Evolutionary conservation across 2,797 vertebrate species (phyloP), one percentile per base, ranked within the genome.

Genomic region (Macrochelys suwanniensis): DNA sequence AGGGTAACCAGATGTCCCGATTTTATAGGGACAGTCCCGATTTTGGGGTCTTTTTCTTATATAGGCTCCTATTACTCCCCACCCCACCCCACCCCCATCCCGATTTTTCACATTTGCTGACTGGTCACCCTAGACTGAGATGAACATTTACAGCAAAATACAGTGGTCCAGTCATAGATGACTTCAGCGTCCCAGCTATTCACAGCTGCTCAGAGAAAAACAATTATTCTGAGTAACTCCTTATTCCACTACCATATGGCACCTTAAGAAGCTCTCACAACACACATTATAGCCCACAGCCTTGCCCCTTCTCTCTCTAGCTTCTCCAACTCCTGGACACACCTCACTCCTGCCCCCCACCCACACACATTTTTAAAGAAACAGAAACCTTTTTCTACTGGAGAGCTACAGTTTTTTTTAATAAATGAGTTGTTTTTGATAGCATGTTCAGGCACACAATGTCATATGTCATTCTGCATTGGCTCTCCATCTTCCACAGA

Each of bases 191-290:
- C 78, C 47, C 80, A 84, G 50, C 56, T 87, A 49, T 86, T 7
- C 25, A 19, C 84, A 90, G 79, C 78, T 88, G 54, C 51, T 87
- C n/a, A 80, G 87, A 79, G 13, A 81, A 94, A 94, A 96, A 82
- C 37, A 87, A 89, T 47, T 82, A 21, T n/a, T 81, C 4, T 6
- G 28, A 37, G 33, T 33, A 79, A 71, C 13, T 51, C 84, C 82
- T 80, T 53, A 53, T 42, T 47, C 71, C 92, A 88, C 61, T 76
- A 50, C 33, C 1, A 49, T 28, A 56, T 0, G 84, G 61, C 2
- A 21, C 21, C 10, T 42, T 45, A 37, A 74, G 17, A 68, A 68
- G n/a, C 33, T n/a, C 65, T 65, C 10, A 13, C 26, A 59, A 59
- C 11, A 68, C n/a, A 68, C 65, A 68, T 9, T n/a, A 68, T 37